phyloP scores from a whole-genome alignment of 2,888 invertebrate species.

The Diogma glabrata region DNA sequence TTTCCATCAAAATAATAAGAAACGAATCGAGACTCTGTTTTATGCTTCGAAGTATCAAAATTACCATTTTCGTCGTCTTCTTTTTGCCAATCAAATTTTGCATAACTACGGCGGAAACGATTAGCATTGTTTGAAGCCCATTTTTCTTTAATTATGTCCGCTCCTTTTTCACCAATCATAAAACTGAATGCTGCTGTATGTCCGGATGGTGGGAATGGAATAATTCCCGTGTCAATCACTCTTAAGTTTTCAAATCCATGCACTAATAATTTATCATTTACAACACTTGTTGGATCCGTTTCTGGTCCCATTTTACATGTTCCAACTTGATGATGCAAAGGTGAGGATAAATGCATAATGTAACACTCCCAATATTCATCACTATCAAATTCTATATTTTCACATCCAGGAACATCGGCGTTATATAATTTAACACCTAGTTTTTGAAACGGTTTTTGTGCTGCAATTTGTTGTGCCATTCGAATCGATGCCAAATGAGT shows the following conservation, averaged over 20 bases:
- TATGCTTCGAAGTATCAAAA: too few species aligned
- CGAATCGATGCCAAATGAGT: conserved; percentile 54
- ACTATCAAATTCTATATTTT: conserved; percentile 44
- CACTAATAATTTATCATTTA: conserved; percentile 39
- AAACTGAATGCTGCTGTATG: conserved; percentile 38
- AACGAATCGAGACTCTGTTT: too few species aligned
- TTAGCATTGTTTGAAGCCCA: too few species aligned
- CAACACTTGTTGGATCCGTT: conserved; percentile 41
- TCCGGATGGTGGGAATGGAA: conserved; percentile 36
- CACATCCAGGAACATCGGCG: conserved; percentile 48
- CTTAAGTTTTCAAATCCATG: conserved; percentile 31
- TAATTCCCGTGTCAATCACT: conserved; percentile 37
- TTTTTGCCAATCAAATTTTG: conserved; percentile 17
- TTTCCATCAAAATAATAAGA: too few species aligned
- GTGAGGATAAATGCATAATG: conserved; percentile 52
- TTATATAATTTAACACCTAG: conserved; percentile 47
- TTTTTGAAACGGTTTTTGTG: conserved; percentile 45
- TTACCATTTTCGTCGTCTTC: too few species aligned
- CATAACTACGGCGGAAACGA: too few species aligned
- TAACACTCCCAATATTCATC: conserved; percentile 60
- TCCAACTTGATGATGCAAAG: conserved; percentile 52
- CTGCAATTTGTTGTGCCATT: conserved; percentile 43
- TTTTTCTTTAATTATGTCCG: conserved; percentile 35
- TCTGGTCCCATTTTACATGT: conserved; percentile 48
- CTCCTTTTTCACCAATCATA: conserved; percentile 39